phyloP scores from a whole-genome alignment of 1,140 invertebrate species.

The Batillaria attramentaria region DNA sequence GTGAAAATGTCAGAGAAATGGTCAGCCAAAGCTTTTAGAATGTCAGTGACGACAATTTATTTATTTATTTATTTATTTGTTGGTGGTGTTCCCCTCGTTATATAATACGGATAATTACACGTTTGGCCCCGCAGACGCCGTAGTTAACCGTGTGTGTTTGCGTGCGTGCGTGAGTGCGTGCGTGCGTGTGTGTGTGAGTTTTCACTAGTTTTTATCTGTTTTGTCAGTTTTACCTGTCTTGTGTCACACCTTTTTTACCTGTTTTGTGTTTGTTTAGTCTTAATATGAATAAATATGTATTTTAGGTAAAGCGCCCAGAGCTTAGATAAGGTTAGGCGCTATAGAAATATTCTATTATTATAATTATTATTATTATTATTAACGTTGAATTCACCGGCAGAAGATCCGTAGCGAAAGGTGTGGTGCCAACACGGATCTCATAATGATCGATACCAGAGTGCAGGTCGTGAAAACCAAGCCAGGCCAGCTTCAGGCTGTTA shows the following conservation, averaged over 20 bases:
- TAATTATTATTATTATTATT: neutral
- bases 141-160: neutral
- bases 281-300: too few species aligned
- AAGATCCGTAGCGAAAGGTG: slow-evolving; percentile 41
- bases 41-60: neutral
- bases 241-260: too few species aligned
- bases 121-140: neutral
- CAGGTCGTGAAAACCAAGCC: slow-evolving; percentile 53
- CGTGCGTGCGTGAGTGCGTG: too few species aligned
- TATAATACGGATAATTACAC: neutral
- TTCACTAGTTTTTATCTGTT: too few species aligned
- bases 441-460: slow-evolving; percentile 50
- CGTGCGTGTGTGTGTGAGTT: too few species aligned
- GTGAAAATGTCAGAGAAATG: neutral
- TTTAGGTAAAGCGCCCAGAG: too few species aligned
- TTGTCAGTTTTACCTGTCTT: too few species aligned
- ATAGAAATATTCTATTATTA: too few species aligned
- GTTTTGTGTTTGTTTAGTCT: too few species aligned
- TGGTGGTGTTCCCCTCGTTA: neutral
- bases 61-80: too few species aligned
- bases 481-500: slow-evolving; percentile 41
- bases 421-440: slow-evolving; percentile 40
- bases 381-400: slow-evolving; percentile 39
- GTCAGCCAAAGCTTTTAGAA: neutral
- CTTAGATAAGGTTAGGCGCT: too few species aligned